Evolutionary conservation across 2,888 invertebrate genomes (phyloP).

Genomic region (Diarsia dahlii): DNA sequence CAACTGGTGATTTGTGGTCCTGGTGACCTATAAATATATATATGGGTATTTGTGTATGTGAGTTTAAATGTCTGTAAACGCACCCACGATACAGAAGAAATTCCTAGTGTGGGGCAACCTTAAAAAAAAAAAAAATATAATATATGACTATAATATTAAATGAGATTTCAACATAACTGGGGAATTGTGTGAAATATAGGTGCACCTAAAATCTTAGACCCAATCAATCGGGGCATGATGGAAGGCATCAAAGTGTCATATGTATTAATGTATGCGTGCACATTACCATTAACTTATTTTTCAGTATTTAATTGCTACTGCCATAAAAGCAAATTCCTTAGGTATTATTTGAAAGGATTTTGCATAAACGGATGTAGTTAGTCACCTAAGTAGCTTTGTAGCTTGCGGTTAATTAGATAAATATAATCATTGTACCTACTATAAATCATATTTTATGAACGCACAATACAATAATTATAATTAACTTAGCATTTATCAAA

Average conservation of each 20-base stretch:
- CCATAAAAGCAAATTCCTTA: neutral
- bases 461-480: constrained; percentile 22
- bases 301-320: neutral
- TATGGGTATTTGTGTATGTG: too few species aligned
- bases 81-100: too few species aligned
- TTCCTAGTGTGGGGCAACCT: too few species aligned
- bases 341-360: constrained; percentile 2
- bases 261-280: neutral
- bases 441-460: constrained; percentile 25
- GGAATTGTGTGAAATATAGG: neutral
- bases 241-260: neutral
- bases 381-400: constrained; percentile 27
- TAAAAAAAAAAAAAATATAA: too few species aligned
- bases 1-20: neutral
- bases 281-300: neutral
- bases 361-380: constrained; percentile 11
- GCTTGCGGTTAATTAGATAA: constrained; percentile 59
- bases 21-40: neutral
- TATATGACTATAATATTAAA: too few species aligned
- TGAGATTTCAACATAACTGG: neutral
- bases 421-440: constrained; percentile 14
- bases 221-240: neutral
- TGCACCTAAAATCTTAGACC: neutral
- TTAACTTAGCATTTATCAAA: constrained; percentile 38
- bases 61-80: too few species aligned